These are phyloP conservation scores for Steinernema scapterisci DNA, from an alignment of 2,888 invertebrate species.

Conservation along the genomic window DNA sequence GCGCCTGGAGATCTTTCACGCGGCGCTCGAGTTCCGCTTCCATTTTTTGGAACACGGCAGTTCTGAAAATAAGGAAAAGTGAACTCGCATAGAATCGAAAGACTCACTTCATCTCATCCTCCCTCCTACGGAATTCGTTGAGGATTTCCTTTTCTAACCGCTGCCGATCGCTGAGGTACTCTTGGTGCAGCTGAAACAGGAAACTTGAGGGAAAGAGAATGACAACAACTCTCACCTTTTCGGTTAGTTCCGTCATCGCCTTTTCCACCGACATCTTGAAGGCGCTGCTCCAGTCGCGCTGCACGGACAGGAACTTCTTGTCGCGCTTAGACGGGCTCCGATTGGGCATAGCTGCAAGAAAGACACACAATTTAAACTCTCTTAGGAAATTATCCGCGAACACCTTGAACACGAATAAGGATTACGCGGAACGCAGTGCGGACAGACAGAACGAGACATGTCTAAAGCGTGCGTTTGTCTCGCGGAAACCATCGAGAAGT, in stretches of 20 bases:
- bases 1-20: not conserved
- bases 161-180: not conserved
- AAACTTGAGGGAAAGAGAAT: not conserved
- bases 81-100: not conserved
- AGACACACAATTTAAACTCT: no score
- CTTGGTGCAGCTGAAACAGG: conserved; percentile 5
- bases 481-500: no score
- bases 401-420: no score
- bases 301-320: not conserved
- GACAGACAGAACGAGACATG: no score
- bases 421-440: no score
- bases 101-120: conserved; percentile 7
- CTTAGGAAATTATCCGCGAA: no score
- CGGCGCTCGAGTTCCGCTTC: not conserved
- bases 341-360: no score
- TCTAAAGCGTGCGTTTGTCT: no score
- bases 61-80: not conserved
- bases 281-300: not conserved
- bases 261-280: conserved; percentile 6
- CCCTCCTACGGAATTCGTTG: not conserved
- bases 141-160: not conserved
- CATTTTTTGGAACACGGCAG: not conserved
- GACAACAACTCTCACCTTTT: not conserved
- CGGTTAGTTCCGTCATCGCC: not conserved
- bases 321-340: not conserved